Percentiles rank a stretch among this genome's conserved stretches.
These are phyloP conservation scores for Beris chalybata DNA, from an alignment of 2,888 invertebrate genomes.

Conservation along the genomic window DNA sequence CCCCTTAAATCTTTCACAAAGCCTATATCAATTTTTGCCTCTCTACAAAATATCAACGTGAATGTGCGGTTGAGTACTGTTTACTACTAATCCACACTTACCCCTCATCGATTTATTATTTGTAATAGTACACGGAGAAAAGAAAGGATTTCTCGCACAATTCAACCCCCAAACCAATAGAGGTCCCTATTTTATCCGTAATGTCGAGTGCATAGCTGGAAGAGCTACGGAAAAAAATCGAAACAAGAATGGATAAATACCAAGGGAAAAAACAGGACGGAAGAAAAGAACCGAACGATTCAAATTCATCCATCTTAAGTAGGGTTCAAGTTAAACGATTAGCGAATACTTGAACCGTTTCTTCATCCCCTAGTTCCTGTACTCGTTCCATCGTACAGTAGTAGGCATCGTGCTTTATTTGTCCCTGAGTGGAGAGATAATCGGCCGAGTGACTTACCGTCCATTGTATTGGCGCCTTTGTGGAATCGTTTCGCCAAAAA, in stretches of 20 bases:
- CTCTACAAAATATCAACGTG: constrained; percentile 17
- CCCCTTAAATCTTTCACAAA: constrained; percentile 18
- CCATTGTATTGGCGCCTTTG: constrained; percentile 9
- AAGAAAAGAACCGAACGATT: constrained; percentile 17
- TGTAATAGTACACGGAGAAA: constrained; percentile 23
- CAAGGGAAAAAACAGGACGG: constrained; percentile 8
- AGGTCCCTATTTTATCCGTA: constrained; percentile 27
- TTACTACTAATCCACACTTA: constrained; percentile 39
- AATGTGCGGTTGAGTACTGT: constrained; percentile 33
- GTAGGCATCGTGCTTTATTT: constrained; percentile 9
- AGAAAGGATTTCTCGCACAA: constrained; percentile 34
- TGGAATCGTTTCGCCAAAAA: constrained; percentile 5
- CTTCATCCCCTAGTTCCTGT: constrained; percentile 20
- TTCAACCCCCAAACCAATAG: constrained; percentile 35
- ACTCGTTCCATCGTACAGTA: neutral
- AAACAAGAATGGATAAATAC: neutral
- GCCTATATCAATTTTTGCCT: constrained; percentile 11
- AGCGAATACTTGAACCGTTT: constrained; percentile 37
- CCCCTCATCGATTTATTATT: constrained; percentile 31
- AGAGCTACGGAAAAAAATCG: neutral
- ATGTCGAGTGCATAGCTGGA: neutral
- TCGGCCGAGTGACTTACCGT: constrained; percentile 12
- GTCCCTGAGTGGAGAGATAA: constrained; percentile 23
- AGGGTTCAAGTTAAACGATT: constrained; percentile 36
- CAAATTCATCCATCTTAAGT: constrained; percentile 26